phyloP scores from a whole-genome alignment of 2,113 vertebrate species.

The Benitochromis conjunctus region DNA sequence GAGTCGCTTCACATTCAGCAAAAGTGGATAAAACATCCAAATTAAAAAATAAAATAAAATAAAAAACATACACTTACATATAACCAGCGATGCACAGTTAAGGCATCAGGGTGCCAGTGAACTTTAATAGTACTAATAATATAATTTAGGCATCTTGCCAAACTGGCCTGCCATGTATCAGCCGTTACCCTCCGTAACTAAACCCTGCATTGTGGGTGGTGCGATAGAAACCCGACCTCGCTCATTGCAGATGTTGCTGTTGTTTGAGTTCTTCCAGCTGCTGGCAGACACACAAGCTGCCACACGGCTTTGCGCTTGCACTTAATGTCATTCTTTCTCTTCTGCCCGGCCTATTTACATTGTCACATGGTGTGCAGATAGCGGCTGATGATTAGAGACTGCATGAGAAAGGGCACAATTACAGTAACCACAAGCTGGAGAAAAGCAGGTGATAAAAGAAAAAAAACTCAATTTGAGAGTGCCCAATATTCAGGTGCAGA shows the following conservation, averaged over 20 bases:
- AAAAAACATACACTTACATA: background rate
- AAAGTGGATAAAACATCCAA: background rate
- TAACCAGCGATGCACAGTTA: background rate
- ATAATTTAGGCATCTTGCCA: background rate
- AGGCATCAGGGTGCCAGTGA: background rate
- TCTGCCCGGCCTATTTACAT: background rate
- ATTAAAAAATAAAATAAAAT: background rate
- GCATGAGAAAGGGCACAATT: constrained; percentile 32
- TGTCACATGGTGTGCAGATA: constrained; percentile 26
- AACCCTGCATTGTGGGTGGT: constrained; percentile 31
- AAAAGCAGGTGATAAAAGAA: constrained; percentile 30
- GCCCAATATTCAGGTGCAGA: background rate
- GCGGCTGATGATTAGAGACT: constrained; percentile 37
- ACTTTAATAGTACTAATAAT: background rate
- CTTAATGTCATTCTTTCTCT: background rate
- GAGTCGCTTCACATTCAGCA: background rate
- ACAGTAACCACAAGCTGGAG: constrained; percentile 10
- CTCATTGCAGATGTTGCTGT: constrained; percentile 44
- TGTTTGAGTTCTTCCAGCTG: constrained; percentile 56
- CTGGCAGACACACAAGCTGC: background rate
- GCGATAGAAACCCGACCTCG: constrained; percentile 27
- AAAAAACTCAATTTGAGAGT: background rate
- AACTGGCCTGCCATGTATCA: background rate
- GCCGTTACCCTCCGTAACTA: background rate
- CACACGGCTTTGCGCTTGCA: background rate